Evolutionary conservation across 2,113 vertebrate genomes (phyloP).

Genomic region (Myotis brandtii): DNA sequence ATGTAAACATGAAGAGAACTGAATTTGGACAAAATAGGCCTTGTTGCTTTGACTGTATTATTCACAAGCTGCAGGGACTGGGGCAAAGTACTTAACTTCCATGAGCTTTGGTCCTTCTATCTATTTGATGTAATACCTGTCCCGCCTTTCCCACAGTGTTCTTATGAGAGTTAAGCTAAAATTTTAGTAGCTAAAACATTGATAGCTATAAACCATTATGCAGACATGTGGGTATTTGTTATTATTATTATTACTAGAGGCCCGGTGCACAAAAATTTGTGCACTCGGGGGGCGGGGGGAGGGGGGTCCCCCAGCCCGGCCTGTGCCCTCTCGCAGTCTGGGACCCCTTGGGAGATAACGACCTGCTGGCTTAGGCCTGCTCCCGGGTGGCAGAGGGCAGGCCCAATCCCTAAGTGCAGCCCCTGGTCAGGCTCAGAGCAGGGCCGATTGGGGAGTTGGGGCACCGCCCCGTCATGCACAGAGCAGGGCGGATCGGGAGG

Average conservation of each 20-base stretch:
- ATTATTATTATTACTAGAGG: background rate
- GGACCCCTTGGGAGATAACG: too few relatives aligned
- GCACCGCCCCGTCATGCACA: too few relatives aligned
- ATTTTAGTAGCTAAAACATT: background rate
- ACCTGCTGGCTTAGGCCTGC: too few relatives aligned
- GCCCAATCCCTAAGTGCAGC: too few relatives aligned
- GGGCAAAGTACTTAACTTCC: background rate
- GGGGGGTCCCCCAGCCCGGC: too few relatives aligned
- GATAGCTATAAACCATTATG: constrained; percentile 18
- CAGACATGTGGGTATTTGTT: background rate
- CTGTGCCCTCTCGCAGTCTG: too few relatives aligned
- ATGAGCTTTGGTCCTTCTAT: background rate
- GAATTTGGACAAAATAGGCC: background rate
- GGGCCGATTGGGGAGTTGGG: too few relatives aligned
- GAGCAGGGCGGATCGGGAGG: too few relatives aligned
- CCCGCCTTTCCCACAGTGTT: background rate
- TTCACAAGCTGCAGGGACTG: background rate
- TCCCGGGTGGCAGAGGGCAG: too few relatives aligned
- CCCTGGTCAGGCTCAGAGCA: too few relatives aligned
- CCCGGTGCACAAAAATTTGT: too few relatives aligned
- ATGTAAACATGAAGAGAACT: constrained; percentile 21
- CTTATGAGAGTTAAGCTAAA: constrained; percentile 24
- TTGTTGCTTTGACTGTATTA: background rate
- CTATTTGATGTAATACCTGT: background rate
- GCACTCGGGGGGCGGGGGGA: too few relatives aligned